Percentiles rank a stretch among this genome's conserved stretches.
Evolutionary conservation across 2,888 invertebrate genomes (phyloP).

Genomic region (Crematogaster levior): DNA sequence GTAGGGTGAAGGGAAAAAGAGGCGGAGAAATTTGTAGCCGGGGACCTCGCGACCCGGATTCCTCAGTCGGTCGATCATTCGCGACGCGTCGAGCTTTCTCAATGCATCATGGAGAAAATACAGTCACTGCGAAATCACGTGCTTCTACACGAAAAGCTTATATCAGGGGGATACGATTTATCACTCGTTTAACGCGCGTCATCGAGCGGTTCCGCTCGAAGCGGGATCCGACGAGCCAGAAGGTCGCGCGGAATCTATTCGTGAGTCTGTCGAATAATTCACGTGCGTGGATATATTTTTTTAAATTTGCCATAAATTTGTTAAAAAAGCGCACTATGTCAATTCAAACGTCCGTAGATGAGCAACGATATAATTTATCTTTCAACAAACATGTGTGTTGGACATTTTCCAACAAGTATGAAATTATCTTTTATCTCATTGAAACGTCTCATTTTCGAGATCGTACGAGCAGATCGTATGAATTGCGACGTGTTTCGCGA

Average conservation of each 20-base stretch:
- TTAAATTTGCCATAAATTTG: not conserved
- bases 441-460: not conserved
- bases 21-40: slow-evolving; percentile 50
- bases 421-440: slow-evolving; percentile 16
- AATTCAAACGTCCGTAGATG: not conserved
- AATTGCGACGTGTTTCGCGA: not conserved
- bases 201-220: slow-evolving; percentile 35
- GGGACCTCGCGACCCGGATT: slow-evolving; percentile 48
- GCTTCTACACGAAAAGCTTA: slow-evolving; percentile 57
- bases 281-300: not conserved
- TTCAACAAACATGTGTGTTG: not conserved
- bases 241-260: not conserved
- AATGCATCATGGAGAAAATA: slow-evolving; percentile 62
- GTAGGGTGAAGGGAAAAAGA: slow-evolving; percentile 19
- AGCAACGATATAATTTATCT: slow-evolving; percentile 18
- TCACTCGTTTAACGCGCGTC: slow-evolving; percentile 62
- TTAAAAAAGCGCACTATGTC: not conserved
- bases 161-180: slow-evolving; percentile 63
- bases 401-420: slow-evolving; percentile 19
- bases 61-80: slow-evolving; percentile 60
- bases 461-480: not conserved
- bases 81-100: slow-evolving; percentile 62
- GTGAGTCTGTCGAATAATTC: not conserved
- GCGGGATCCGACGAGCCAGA: not conserved
- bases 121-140: slow-evolving; percentile 62